Percentiles rank a stretch among this genome's conserved stretches.
phyloP scores from a whole-genome alignment of 2,888 invertebrate genomes.

The Onthophagus sagittarius region DNA sequence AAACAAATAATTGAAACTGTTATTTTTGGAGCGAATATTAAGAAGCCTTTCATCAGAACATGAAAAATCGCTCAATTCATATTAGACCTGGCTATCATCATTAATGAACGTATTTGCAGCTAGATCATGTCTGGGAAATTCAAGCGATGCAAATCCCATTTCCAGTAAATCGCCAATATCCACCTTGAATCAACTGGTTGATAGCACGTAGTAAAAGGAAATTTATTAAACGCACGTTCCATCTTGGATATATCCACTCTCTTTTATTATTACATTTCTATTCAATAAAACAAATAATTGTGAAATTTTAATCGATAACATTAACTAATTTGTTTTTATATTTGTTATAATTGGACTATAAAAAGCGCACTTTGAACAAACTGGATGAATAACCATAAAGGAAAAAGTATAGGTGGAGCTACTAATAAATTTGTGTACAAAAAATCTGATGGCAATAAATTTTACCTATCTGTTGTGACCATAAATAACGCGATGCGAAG shows the following conservation, averaged over 20 bases:
- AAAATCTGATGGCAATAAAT: background rate
- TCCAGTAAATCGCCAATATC: slow-evolving; percentile 8
- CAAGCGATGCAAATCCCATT: slow-evolving; percentile 1
- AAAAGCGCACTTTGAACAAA: too few species aligned
- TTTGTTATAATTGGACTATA: too few species aligned
- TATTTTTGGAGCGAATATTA: background rate
- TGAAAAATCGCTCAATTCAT: background rate
- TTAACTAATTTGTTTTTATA: too few species aligned
- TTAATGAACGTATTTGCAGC: background rate
- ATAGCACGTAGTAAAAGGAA: background rate
- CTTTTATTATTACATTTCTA: too few species aligned
- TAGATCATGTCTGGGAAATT: background rate
- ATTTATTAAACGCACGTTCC: background rate
- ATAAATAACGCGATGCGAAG: background rate
- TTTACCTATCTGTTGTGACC: background rate
- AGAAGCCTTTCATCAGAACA: background rate
- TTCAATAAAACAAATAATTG: too few species aligned
- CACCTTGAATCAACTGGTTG: background rate
- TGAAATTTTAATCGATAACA: too few species aligned
- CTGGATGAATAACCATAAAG: too few species aligned
- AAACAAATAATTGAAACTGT: background rate
- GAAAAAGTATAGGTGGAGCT: background rate
- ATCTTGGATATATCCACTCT: background rate
- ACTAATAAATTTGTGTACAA: background rate
- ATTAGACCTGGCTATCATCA: too few species aligned